Percentiles rank a stretch among this genome's conserved stretches.
phyloP scores from a whole-genome alignment of 2,113 vertebrate genomes.

The Clarias batrachus region DNA sequence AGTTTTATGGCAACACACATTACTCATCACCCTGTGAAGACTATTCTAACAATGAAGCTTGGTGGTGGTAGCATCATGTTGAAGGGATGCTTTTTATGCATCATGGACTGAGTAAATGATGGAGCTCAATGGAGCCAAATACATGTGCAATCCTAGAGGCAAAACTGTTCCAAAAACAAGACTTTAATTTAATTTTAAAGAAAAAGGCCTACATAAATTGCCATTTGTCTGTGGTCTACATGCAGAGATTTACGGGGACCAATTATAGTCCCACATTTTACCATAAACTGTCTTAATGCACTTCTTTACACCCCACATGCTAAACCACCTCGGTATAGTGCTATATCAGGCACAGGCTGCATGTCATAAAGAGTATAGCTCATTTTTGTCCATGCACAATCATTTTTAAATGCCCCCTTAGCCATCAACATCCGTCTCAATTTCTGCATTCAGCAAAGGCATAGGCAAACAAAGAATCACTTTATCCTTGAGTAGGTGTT shows the following conservation, averaged over 20 bases:
- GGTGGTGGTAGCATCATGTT: neutral
- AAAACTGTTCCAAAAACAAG: neutral
- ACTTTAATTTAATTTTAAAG: neutral
- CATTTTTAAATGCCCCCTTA: neutral
- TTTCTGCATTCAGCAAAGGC: neutral
- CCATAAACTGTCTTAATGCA: neutral
- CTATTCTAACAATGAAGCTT: neutral
- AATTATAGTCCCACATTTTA: neutral
- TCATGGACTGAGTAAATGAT: neutral
- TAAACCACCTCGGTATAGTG: neutral
- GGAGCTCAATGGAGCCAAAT: neutral
- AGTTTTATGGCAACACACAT: neutral
- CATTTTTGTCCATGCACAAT: neutral
- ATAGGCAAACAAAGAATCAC: neutral
- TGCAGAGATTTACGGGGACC: too few species aligned
- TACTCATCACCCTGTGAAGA: neutral
- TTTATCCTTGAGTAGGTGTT: neutral
- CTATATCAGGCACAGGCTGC: neutral
- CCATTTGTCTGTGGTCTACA: neutral
- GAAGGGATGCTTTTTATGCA: neutral
- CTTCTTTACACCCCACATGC: neutral
- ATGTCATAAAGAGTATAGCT: neutral
- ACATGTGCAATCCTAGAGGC: neutral
- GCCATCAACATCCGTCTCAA: neutral
- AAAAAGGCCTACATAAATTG: neutral